phyloP scores from a whole-genome alignment of 1,140 invertebrate species.

The Mercenaria mercenaria region DNA sequence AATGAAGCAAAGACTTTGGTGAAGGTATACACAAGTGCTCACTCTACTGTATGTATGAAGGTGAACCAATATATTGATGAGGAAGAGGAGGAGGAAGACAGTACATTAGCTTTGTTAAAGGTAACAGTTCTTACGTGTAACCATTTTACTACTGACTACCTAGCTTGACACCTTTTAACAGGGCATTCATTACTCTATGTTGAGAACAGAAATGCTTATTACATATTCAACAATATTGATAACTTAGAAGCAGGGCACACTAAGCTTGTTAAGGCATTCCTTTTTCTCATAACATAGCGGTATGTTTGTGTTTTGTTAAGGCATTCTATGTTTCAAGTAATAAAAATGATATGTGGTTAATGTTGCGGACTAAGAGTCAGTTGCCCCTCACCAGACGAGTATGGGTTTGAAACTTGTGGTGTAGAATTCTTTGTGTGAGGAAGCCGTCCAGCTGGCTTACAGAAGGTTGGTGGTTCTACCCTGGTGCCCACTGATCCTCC shows the following conservation, averaged over 20 bases:
- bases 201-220: not conserved
- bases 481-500: no score
- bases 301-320: no score
- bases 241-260: not conserved
- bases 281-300: no score
- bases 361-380: no score
- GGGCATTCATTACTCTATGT: not conserved
- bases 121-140: not conserved
- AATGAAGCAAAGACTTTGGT: constrained; percentile 11
- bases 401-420: no score
- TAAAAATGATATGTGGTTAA: no score
- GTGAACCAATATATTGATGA: constrained; percentile 25
- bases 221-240: not conserved
- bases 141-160: not conserved
- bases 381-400: no score
- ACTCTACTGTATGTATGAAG: constrained; percentile 25
- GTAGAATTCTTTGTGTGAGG: no score
- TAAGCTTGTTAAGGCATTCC: no score
- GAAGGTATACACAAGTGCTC: not conserved
- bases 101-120: constrained; percentile 26
- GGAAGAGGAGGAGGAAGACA: constrained; percentile 55
- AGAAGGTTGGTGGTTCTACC: no score
- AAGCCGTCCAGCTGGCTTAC: no score
- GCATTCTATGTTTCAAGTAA: no score
- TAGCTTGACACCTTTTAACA: not conserved